Evolutionary conservation across 2,797 vertebrate genomes (phyloP).

Genomic region (Lutjanus campechanus): DNA sequence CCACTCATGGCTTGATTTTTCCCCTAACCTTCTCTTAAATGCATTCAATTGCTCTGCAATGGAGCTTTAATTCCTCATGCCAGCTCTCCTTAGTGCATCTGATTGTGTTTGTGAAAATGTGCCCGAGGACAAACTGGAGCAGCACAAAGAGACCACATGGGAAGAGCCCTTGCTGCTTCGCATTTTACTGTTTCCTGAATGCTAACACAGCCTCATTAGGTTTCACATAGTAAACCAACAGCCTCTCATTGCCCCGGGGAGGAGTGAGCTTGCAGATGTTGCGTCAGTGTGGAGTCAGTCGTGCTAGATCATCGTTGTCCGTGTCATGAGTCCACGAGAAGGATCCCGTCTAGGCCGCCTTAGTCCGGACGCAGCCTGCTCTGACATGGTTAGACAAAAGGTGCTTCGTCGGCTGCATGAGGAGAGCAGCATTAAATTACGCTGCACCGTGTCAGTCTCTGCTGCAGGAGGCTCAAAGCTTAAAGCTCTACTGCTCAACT

Average conservation of each 20-base stretch:
- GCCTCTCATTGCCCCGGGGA: constrained; percentile 47
- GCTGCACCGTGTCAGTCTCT: constrained; percentile 25
- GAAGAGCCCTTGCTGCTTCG: constrained; percentile 57
- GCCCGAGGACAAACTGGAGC: constrained; percentile 63
- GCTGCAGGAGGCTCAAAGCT: constrained; percentile 51
- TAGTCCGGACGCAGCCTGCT: constrained; percentile 26
- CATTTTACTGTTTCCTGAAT: constrained; percentile 63
- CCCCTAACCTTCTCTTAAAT: constrained; percentile 24
- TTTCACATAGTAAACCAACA: constrained; percentile 63
- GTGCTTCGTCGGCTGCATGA: constrained; percentile 33
- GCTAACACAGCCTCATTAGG: constrained; percentile 69
- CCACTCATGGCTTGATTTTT: constrained; percentile 31
- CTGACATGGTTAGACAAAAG: constrained; percentile 32
- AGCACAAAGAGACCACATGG: constrained; percentile 59
- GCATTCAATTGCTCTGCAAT: constrained; percentile 44
- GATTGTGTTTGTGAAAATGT: constrained; percentile 53
- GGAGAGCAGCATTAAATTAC: constrained; percentile 24
- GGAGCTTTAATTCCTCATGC: constrained; percentile 54
- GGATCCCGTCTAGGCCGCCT: constrained; percentile 35
- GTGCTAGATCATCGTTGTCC: constrained; percentile 51
- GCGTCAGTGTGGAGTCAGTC: constrained; percentile 80
- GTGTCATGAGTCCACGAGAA: constrained; percentile 54
- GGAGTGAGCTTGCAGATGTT: constrained; percentile 74
- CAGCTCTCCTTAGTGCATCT: constrained; percentile 45
- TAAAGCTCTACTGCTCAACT: constrained; percentile 51